phyloP scores from a whole-genome alignment of 1,140 invertebrate genomes.

The Brachionus koreanus region DNA sequence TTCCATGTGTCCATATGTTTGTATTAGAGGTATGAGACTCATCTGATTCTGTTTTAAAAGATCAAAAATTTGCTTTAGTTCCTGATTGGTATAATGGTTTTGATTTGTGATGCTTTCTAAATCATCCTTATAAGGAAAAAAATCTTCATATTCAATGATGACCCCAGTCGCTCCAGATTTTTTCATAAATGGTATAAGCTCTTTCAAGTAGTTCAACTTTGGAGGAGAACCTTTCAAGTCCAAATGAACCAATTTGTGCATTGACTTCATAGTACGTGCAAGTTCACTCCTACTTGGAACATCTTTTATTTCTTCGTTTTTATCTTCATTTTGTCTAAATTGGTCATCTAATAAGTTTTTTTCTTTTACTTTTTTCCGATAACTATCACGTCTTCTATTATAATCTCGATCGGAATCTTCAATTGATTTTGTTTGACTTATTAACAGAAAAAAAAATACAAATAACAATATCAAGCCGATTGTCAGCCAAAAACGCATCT shows the following conservation, averaged over 20 bases:
- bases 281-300: neutral
- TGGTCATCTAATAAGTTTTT: neutral
- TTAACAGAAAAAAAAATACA: conserved; percentile 8
- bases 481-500: neutral
- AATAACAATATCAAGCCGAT: neutral
- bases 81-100: conserved; percentile 13
- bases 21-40: conserved; percentile 29
- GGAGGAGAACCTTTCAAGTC: conserved; percentile 83
- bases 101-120: conserved; percentile 62
- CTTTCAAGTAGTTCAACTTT: conserved; percentile 57
- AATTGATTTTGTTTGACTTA: neutral
- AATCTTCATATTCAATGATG: conserved; percentile 92
- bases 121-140: conserved; percentile 80
- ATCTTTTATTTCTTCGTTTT: neutral
- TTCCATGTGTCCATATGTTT: conserved; percentile 43
- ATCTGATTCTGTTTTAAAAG: conserved; percentile 22
- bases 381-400: neutral
- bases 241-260: conserved; percentile 65
- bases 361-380: neutral
- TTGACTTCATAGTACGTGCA: neutral
- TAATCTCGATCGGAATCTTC: neutral
- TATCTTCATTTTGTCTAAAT: neutral
- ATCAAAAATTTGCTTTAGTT: conserved; percentile 26
- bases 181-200: conserved; percentile 70
- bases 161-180: conserved; percentile 78